These are phyloP conservation scores for Procambarus clarkii DNA, from an alignment of 1,140 invertebrate genomes.

Conservation along the genomic window DNA sequence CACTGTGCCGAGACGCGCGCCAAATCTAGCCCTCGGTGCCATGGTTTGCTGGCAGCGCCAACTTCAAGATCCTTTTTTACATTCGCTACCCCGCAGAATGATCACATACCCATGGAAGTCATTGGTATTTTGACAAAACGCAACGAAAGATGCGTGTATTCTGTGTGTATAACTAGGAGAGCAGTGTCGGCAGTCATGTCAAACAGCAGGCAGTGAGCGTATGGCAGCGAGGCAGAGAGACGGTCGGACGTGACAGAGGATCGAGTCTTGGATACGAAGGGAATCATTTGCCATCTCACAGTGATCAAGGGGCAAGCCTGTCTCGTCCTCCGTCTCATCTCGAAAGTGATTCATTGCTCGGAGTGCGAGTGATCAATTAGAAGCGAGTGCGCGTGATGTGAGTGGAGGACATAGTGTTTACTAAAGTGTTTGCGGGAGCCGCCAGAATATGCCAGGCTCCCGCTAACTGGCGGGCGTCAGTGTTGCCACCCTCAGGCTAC, in stretches of 20 bases:
- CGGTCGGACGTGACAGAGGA: constrained; percentile 53
- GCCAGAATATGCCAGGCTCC: too few species aligned
- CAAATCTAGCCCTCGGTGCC: constrained; percentile 28
- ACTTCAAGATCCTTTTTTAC: background rate
- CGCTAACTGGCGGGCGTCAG: background rate
- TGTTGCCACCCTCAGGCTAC: background rate
- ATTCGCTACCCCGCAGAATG: background rate
- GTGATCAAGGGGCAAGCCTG: constrained; percentile 58
- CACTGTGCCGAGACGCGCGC: constrained; percentile 36
- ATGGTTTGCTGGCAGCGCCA: background rate
- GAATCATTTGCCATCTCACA: constrained; percentile 61
- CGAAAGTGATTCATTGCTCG: constrained; percentile 32
- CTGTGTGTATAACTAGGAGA: background rate
- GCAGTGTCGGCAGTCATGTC: background rate
- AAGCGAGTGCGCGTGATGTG: constrained; percentile 29
- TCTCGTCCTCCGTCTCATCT: constrained; percentile 16
- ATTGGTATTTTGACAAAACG: background rate
- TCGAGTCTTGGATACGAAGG: constrained; percentile 57
- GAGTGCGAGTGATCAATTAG: constrained; percentile 32
- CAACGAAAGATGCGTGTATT: background rate
- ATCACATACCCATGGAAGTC: background rate
- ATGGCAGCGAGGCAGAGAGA: constrained; percentile 18
- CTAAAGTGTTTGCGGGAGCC: too few species aligned
- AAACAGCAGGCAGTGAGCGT: background rate
- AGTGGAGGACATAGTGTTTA: background rate